These are phyloP conservation scores for Castor canadensis DNA, from an alignment of 2,113 vertebrate genomes.

Conservation along the genomic window DNA sequence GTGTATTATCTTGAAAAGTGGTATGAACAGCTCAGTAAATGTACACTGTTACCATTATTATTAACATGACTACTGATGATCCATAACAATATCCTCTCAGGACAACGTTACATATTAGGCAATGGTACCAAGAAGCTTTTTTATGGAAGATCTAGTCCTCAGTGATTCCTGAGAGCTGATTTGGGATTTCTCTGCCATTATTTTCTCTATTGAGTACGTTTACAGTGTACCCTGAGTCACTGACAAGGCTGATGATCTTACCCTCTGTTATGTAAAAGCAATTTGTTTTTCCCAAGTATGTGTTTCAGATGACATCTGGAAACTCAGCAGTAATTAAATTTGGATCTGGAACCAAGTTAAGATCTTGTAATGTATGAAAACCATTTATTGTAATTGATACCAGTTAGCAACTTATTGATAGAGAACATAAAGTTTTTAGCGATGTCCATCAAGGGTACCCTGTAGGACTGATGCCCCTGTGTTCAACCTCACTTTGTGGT, in stretches of 20 bases:
- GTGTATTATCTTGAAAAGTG: not conserved
- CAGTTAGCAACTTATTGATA: not conserved
- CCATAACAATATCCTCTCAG: not conserved
- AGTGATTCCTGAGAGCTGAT: not conserved
- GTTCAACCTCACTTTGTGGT: conserved; percentile 37
- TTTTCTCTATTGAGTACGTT: not conserved
- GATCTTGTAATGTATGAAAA: not conserved
- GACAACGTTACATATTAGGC: not conserved
- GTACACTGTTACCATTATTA: not conserved
- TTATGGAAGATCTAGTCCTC: not conserved
- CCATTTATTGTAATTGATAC: not conserved
- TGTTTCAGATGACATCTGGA: not conserved
- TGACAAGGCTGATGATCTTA: not conserved
- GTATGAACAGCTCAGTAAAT: not conserved
- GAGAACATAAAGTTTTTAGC: conserved; percentile 11
- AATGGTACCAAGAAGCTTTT: not conserved
- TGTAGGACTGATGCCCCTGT: not conserved
- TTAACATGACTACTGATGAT: not conserved
- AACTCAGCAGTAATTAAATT: not conserved
- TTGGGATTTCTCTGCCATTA: not conserved
- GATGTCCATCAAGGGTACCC: not conserved
- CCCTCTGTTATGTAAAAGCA: not conserved
- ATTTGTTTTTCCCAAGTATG: not conserved
- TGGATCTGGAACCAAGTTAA: not conserved
- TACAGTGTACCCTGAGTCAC: not conserved